Conservation (phyloP, 2,888 invertebrate genomes). For the Ypsolopha scabrella region DNA sequence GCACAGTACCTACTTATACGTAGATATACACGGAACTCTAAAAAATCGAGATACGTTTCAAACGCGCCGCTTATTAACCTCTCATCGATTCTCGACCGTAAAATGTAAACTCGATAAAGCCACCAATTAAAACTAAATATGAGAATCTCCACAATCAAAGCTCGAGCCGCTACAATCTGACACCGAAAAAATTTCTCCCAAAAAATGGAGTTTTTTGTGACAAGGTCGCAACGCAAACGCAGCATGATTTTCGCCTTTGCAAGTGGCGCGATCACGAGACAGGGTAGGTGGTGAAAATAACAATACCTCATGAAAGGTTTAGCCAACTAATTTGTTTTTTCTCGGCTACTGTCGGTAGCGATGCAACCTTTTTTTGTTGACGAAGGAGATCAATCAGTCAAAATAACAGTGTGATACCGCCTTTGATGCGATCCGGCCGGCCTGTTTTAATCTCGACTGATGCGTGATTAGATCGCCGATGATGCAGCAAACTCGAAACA, state of each 20-base stretch:
- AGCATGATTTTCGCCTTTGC: constrained; percentile 65
- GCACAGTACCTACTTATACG: not conserved
- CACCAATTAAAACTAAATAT: constrained; percentile 72
- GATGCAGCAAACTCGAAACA: constrained; percentile 50
- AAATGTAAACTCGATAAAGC: constrained; percentile 71
- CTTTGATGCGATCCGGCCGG: constrained; percentile 65
- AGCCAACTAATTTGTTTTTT: constrained; percentile 71
- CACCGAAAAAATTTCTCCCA: constrained; percentile 55
- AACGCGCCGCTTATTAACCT: constrained; percentile 70
- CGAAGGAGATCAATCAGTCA: constrained; percentile 67
- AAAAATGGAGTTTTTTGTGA: constrained; percentile 59
- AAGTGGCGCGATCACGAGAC: constrained; percentile 37
- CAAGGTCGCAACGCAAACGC: constrained; percentile 53
- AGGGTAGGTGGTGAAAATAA: constrained; percentile 66
- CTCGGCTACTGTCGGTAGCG: constrained; percentile 69
- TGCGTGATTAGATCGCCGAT: constrained; percentile 68
- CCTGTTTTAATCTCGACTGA: constrained; percentile 67
- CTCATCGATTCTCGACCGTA: constrained; percentile 68
- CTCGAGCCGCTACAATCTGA: constrained; percentile 64
- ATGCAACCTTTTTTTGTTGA: constrained; percentile 59
- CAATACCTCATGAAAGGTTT: constrained; percentile 69
- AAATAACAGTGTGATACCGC: constrained; percentile 71
- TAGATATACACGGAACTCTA: constrained; percentile 39
- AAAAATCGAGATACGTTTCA: constrained; percentile 63
- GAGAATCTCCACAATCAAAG: constrained; percentile 69